Percentiles rank a stretch among this genome's conserved stretches.
phyloP scores from a whole-genome alignment of 2,797 vertebrate species.

The Notolepis coatsorum region DNA sequence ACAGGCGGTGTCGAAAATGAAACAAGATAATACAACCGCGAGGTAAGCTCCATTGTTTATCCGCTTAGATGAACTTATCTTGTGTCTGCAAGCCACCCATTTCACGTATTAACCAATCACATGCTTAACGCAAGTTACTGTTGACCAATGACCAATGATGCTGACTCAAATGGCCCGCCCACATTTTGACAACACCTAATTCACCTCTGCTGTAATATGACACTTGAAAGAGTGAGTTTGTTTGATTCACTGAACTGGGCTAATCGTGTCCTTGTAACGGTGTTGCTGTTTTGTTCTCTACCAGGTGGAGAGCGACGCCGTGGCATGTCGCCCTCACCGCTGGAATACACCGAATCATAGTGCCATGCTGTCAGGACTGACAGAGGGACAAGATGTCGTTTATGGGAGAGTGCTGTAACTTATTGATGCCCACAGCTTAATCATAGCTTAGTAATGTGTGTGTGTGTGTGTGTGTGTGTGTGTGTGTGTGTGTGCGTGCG shows the following conservation, averaged over 20 bases:
- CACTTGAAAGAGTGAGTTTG: constrained; percentile 42
- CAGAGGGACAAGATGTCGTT: constrained; percentile 45
- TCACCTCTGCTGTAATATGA: constrained; percentile 33
- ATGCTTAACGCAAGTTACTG: constrained; percentile 42
- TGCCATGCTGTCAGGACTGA: constrained; percentile 40
- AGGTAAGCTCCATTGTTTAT: constrained; percentile 3
- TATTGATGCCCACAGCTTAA: constrained; percentile 15
- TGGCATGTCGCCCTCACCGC: constrained; percentile 12
- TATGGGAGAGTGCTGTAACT: constrained; percentile 29
- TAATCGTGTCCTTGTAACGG: constrained; percentile 43
- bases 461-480: constrained; percentile 1
- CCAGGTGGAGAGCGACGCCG: constrained; percentile 48
- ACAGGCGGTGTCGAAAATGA: constrained; percentile 1
- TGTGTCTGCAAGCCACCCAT: constrained; percentile 9
- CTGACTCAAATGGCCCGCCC: constrained; percentile 36
- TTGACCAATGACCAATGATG: constrained; percentile 42
- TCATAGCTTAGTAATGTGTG: constrained; percentile 28
- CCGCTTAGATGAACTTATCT: constrained; percentile 5
- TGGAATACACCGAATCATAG: constrained; percentile 41
- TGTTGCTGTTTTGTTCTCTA: constrained; percentile 58
- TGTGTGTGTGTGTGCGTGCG: not conserved
- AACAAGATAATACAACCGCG: constrained; percentile 10
- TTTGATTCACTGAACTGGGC: constrained; percentile 20
- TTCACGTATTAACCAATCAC: constrained; percentile 1
- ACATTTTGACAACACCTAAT: constrained; percentile 20